phyloP scores from a whole-genome alignment of 2,113 vertebrate species.

The Cyphomyrus plagiostoma region DNA sequence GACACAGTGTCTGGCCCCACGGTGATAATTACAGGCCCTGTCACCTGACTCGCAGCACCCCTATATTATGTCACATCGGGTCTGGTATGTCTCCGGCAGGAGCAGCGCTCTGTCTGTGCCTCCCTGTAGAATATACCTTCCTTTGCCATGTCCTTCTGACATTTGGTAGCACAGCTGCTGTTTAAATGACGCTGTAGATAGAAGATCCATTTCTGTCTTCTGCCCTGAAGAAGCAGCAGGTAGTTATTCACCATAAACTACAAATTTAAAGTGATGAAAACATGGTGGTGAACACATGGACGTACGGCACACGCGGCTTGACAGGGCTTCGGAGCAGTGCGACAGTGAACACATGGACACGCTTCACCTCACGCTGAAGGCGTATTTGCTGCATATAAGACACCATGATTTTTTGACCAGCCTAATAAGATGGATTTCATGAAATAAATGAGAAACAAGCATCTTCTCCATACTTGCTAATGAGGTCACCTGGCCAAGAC shows the following conservation, averaged over 20 bases:
- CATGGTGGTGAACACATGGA: too few relatives aligned
- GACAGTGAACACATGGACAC: not conserved
- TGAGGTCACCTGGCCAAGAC: not conserved
- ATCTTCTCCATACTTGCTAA: not conserved
- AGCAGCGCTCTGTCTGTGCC: not conserved
- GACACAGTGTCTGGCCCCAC: slow-evolving; percentile 43
- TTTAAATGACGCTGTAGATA: not conserved
- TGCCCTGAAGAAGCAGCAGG: not conserved
- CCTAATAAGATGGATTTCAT: not conserved
- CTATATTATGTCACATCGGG: slow-evolving; percentile 36
- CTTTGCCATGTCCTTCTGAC: not conserved
- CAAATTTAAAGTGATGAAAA: not conserved
- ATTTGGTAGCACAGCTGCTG: not conserved
- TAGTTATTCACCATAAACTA: not conserved
- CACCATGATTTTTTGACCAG: not conserved
- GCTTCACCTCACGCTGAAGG: not conserved
- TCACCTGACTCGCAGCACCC: slow-evolving; percentile 39
- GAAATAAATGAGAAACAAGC: not conserved
- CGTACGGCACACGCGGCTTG: too few relatives aligned
- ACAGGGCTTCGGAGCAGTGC: not conserved
- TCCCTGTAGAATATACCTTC: not conserved
- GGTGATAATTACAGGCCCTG: slow-evolving; percentile 49
- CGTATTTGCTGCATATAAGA: not conserved
- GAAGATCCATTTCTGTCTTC: not conserved
- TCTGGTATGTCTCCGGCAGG: not conserved